Percentiles rank a stretch among this genome's conserved stretches.
These are phyloP conservation scores for Harpagus bidentatus DNA, from an alignment of 2,113 vertebrate genomes.

Conservation along the genomic window DNA sequence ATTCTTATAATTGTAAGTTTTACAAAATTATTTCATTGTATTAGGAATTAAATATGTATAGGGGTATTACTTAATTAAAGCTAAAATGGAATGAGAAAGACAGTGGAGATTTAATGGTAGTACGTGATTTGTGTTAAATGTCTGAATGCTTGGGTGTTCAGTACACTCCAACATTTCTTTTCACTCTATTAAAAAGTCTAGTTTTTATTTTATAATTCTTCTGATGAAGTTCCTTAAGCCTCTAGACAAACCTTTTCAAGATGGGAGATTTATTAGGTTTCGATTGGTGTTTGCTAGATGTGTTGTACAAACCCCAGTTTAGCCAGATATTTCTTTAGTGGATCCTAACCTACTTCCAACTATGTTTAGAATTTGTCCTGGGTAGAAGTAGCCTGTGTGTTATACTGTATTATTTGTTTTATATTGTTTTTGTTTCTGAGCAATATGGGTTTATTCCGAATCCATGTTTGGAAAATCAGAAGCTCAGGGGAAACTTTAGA, in stretches of 20 bases:
- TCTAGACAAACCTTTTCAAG: not conserved
- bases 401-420: not conserved
- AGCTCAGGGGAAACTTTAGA: not conserved
- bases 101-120: not conserved
- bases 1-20: slow-evolving; percentile 94
- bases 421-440: not conserved
- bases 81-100: not conserved
- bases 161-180: not conserved
- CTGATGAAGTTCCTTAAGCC: not conserved
- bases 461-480: not conserved
- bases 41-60: not conserved
- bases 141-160: not conserved
- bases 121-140: not conserved
- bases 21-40: not conserved
- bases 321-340: not conserved
- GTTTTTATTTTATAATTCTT: not conserved
- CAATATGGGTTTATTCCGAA: not conserved
- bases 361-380: not conserved
- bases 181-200: not conserved
- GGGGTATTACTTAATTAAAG: not conserved
- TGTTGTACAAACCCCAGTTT: not conserved
- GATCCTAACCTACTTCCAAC: not conserved
- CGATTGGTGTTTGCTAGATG: not conserved
- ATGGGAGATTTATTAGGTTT: not conserved
- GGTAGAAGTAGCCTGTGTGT: not conserved